Evolutionary conservation across 2,797 vertebrate genomes (phyloP), one percentile per base, ranked within the genome.

Genomic region (Betta splendens): DNA sequence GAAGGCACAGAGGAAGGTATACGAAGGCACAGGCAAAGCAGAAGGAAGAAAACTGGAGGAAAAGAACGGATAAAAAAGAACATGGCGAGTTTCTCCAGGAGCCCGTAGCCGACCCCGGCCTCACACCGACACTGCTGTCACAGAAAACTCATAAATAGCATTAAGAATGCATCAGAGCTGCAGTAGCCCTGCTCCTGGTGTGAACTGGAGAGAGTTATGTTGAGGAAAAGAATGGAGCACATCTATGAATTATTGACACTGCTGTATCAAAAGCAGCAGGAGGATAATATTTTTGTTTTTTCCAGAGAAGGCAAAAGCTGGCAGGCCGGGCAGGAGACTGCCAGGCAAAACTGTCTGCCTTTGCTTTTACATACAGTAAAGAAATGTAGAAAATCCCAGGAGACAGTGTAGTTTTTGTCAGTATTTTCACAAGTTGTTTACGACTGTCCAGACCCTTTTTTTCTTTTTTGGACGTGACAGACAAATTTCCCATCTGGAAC

Each of bases 121-220:
- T 43, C 68, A 64, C 53, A 55, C 53, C 31, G 40, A 60, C 54
- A 52, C 44, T 0, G 49, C 72, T 84, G 80, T 84, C 83, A 71
- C 63, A 62, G 57, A 72, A 66, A 64, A 69, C 76, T 89, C 79
- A 86, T 80, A 80, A 87, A 89, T 84, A 81, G 35, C 72, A 87
- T 89, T 89, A 89, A 83, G 77, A 83, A 89, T 90, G 80, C 85
- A 90, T 80, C 81, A 77, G 71, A 66, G 50, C 65, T 45, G 68
- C 32, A 26, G 66, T 74, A 69, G 62, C 50, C 69, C 48, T 77
- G 58, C 60, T 75, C 68, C 65, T 28, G 42, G 69, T 75, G 77
- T 72, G 77, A 75, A 76, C 61, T 29, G 23, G 62, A 59, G 64
- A 68, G 59, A 59, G 56, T 75, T 60, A 63, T 73, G 64, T 70